These are phyloP conservation scores for Austrofundulus limnaeus DNA, from an alignment of 2,113 vertebrate species.

Conservation along the genomic window DNA sequence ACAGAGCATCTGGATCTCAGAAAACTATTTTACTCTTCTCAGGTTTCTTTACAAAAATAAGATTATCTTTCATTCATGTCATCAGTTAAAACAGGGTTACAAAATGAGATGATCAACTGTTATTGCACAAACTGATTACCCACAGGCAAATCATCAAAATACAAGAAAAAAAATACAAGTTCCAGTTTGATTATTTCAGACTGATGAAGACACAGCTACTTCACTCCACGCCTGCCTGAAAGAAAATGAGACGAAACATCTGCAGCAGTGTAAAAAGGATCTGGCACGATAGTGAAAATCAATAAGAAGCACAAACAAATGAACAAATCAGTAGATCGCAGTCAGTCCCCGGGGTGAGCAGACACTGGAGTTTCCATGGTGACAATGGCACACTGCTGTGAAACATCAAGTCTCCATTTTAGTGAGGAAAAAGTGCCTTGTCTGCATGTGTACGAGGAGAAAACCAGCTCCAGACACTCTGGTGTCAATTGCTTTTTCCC, in stretches of 20 bases:
- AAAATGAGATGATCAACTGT: constrained; percentile 73
- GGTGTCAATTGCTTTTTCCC: constrained; percentile 21
- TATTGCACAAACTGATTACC: constrained; percentile 78
- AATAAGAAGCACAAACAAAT: constrained; percentile 35
- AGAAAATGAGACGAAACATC: constrained; percentile 44
- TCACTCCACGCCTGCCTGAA: constrained; percentile 11
- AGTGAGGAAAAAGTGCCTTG: constrained; percentile 26
- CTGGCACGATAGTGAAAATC: constrained; percentile 23
- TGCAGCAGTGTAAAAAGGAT: constrained; percentile 9
- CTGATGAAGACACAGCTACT: constrained; percentile 69
- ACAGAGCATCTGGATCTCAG: constrained; percentile 24
- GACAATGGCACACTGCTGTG: constrained; percentile 33
- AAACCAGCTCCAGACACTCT: constrained; percentile 8
- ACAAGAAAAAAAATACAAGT: constrained; percentile 16
- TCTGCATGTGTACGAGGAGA: constrained; percentile 14
- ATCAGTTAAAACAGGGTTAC: constrained; percentile 68
- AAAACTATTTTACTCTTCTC: constrained; percentile 59
- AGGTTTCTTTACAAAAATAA: constrained; percentile 78
- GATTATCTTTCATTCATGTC: constrained; percentile 69
- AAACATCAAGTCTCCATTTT: constrained; percentile 26
- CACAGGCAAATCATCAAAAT: constrained; percentile 54
- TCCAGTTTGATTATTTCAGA: constrained; percentile 55
- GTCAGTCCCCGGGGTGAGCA: constrained; percentile 23
- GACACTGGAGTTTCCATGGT: constrained; percentile 23
- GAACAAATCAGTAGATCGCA: constrained; percentile 40